Evolutionary conservation across 2,113 vertebrate species (phyloP), one percentile per base, ranked within the genome.

Genomic region (Parotia lawesii): DNA sequence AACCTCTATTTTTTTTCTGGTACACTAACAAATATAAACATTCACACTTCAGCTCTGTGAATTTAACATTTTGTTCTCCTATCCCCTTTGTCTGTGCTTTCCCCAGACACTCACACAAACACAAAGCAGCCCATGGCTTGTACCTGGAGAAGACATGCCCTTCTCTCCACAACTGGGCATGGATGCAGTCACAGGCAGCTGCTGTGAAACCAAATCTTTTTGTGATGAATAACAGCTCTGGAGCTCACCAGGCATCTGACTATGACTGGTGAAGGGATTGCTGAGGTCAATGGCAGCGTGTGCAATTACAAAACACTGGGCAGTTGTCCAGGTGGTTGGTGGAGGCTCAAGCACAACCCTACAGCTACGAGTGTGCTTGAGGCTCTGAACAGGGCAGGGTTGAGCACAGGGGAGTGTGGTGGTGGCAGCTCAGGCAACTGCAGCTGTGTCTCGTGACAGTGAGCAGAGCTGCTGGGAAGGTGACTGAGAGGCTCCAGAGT

Each of bases 181-280:
- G 1, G 53, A 61, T 0, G 0, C n/a, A 38, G 45, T 58, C 75
- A 22, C 54, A 87, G 78, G 70, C 67, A 83, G 56, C 42, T 10
- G 8, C 81, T 27, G 10, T 47, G 60, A 73, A 94, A 77, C 33
- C 54, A 80, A 81, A 79, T 31, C 56, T 69, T 82, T 85, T 70
- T 58, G 69, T 44, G 33, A 86, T 92, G 79, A 95, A 70, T 86
- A 96, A 88, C 24, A 3, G 9, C 75, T 95, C 56, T 86, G 76
- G 82, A 95, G 72, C 33, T 77, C 53, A 65, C 47, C 42, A 82
- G 62, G 38, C 71, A 64, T 58, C 78, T 90, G 74, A 61, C 78
- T 62, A 27, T 73, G 80, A 57, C 15, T 77, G 90, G 90, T 80
- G 82, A 88, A 51, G 79, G 82, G 78, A 71, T 84, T 92, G 94